Evolutionary conservation across 2,888 invertebrate species (phyloP).

Genomic region (Drosophila pegasa): DNA sequence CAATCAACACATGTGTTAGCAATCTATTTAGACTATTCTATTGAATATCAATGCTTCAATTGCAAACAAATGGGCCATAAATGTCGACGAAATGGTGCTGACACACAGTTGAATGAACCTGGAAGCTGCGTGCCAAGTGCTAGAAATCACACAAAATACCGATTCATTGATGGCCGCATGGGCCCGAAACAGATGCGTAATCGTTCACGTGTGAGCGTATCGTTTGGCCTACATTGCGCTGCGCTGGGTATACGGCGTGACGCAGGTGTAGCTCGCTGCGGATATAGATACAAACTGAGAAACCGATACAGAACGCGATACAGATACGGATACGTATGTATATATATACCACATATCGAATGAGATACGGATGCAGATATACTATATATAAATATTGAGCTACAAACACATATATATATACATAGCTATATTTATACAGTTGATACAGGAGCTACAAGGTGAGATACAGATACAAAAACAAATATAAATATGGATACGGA

Average conservation of each 20-base stretch:
- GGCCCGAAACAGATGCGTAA: constrained; percentile 4
- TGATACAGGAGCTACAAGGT: too few relatives aligned
- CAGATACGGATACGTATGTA: constrained; percentile 1
- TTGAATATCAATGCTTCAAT: neutral
- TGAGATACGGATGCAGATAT: neutral
- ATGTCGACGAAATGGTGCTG: neutral
- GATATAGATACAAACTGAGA: constrained; percentile 1
- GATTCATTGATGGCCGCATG: constrained; percentile 38
- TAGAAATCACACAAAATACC: neutral
- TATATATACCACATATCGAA: neutral
- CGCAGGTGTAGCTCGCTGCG: constrained; percentile 11
- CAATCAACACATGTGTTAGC: neutral
- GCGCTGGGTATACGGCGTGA: neutral
- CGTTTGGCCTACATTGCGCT: constrained; percentile 31
- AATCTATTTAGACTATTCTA: neutral
- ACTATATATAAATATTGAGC: constrained; percentile 1
- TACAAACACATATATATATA: constrained; percentile 5
- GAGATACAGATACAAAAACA: too few relatives aligned
- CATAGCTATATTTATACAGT: too few relatives aligned
- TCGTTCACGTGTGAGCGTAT: constrained; percentile 14
- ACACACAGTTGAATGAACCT: constrained; percentile 47
- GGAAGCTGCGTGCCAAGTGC: constrained; percentile 3
- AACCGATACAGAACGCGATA: constrained; percentile 6
- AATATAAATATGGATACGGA: too few relatives aligned
- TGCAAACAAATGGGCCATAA: constrained; percentile 4